Base-by-base conservation (phyloP, 2,113 vertebrate species). In the Apteryx owenii region DNA sequence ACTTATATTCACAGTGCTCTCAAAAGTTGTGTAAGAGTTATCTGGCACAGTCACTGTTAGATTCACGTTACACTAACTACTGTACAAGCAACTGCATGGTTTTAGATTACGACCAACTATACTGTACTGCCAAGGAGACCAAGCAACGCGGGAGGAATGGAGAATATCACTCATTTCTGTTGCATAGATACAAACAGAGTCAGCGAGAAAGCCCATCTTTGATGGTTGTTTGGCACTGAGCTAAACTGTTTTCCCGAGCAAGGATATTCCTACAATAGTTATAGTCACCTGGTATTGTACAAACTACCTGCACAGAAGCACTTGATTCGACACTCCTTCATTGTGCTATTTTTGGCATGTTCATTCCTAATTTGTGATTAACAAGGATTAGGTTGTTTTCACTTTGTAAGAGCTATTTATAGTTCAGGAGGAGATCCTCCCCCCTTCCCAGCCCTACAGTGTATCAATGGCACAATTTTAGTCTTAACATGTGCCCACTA, bases 331-430 rank as follows among this genome's bases (percentile, higher is more conserved):
- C 95, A 96, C 87, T 88, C 51, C 64, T 80, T 6, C 22, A 0
- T n/a, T 33, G 29, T 78, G 44, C 92, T 85, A 69, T 86, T 93
- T 96, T 94, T 95, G 97, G 92, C 89, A 78, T 6, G 1, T 77
- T 95, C 75, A 15, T 26, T 89, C 48, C 82, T 90, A 56, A 87
- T 81, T 82, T 69, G 60, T 72, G 64, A 97, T 96, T 95, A 98
- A 97, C 95, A 97, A 95, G 86, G 91, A 89, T 96, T 92, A 95
- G 90, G 92, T 90, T 96, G 97, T 97, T 97, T 96, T 95, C 90
- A 95, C 94, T 93, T 96, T 92, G 94, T 96, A 96, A 95, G 79
- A 81, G 65, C 70, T 95, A 95, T 93, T 96, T 96, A 92, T 82
- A 83, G 84, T 44, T 89, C 90, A 88, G 71, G 22, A 48, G n/a